phyloP scores from a whole-genome alignment of 2,113 vertebrate species.

The Sinocyclocheilus anshuiensis region DNA sequence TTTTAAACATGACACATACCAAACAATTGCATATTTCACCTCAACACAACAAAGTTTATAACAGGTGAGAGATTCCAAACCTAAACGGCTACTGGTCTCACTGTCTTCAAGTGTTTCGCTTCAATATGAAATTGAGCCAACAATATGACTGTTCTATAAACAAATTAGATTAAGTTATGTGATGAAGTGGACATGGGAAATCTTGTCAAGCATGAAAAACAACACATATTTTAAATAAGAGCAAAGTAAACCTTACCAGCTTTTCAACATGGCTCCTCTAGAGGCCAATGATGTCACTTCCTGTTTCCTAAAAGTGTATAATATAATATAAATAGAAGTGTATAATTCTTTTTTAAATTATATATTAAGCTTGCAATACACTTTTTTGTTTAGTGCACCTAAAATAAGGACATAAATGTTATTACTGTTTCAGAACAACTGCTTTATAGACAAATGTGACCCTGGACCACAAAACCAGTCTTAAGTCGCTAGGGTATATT shows the following conservation, averaged over 20 bases:
- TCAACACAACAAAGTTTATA: background rate
- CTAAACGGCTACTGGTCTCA: background rate
- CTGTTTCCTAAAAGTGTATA: background rate
- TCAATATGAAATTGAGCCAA: no score
- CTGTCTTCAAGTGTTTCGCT: background rate
- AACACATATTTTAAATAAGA: background rate
- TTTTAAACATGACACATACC: no score
- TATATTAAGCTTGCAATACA: background rate
- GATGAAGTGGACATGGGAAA: no score
- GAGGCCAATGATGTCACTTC: conserved; percentile 4
- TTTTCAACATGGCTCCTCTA: background rate
- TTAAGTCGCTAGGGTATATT: no score
- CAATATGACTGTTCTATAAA: no score
- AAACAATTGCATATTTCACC: background rate
- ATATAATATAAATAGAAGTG: no score
- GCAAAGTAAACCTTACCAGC: background rate
- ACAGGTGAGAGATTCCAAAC: background rate
- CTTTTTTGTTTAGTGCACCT: background rate
- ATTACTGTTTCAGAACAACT: background rate
- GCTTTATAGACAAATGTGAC: background rate
- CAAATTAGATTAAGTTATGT: no score
- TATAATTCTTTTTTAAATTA: no score
- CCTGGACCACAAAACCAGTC: no score
- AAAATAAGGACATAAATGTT: background rate
- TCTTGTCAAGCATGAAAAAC: background rate